Base-by-base conservation (phyloP, 2,797 vertebrate genomes). In the Todus mexicanus region DNA sequence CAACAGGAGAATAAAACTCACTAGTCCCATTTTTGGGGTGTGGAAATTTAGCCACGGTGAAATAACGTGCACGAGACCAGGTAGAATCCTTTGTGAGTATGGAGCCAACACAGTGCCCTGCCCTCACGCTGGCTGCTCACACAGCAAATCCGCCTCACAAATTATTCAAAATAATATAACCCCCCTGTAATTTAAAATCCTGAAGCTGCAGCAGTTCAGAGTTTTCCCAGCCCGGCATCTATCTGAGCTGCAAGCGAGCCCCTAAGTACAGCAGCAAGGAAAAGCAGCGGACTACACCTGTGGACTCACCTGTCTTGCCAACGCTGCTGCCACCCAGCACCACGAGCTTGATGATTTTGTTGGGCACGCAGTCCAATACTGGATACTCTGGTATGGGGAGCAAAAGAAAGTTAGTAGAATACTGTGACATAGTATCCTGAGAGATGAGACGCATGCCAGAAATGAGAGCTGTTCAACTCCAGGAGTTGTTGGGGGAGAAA, bases 311-410 rank as follows among this genome's bases (percentile, higher is more conserved):
- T 89, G 98, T 99, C 97, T 99, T 99, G 29, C 99, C 99, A 89
- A 99, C 99, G 92, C 98, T 97, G 88, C 98, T 99, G 63, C 98
- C 98, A 8, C 99, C 99, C 90, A 99, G 97, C 56, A 99, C 99
- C 92, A 98, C 99, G 7, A 99, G 98, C 97, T 99, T 99, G 95
- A 99, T 97, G 94, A 98, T 98, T 93, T 98, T 98, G 98, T 98
- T 98, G 84, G 98, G 98, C 66, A 98, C 98, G 4, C 98, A 98
- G 96, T 99, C 99, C 93, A 98, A 87, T 31, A 94, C 97, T 2
- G 98, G 98, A 51, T 98, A 98, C 96, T 99, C 99, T 83, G 98
- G 98, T 84, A 99, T 99, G 90, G 99, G 98, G 54, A 99, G 98
- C 97, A 99, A 97, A 90, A 99, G 98, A 95, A 99, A 99, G 97